Evolutionary conservation across 2,888 invertebrate genomes (phyloP).

Genomic region (Euplexia lucipara): DNA sequence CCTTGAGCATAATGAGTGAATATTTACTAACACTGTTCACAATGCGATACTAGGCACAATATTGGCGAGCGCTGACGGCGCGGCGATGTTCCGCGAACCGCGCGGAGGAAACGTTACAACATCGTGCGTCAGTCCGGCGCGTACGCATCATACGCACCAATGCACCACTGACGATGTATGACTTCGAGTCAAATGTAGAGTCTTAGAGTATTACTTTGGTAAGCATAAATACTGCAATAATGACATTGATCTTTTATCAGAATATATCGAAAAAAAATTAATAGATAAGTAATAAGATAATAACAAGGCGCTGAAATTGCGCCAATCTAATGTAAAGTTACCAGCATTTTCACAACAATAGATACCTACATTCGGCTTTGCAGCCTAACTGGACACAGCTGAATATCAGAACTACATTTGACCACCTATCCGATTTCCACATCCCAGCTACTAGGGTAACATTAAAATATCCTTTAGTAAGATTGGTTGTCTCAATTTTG

Average conservation of each 20-base stretch:
- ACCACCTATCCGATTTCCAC: no score
- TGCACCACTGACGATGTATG: conserved; percentile 17
- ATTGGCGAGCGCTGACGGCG: conserved; percentile 55
- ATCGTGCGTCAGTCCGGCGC: conserved; percentile 53
- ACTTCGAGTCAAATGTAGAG: conserved; percentile 20
- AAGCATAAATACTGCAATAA: not conserved
- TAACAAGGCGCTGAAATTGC: no score
- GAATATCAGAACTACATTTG: no score
- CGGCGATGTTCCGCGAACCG: conserved; percentile 56
- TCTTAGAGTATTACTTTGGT: not conserved
- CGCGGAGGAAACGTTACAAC: conserved; percentile 61
- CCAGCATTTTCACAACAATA: no score
- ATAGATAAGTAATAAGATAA: no score
- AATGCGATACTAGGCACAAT: conserved; percentile 61
- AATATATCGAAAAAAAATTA: no score
- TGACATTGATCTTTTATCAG: not conserved
- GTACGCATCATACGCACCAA: conserved; percentile 37
- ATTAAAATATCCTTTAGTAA: no score
- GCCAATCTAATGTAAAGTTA: no score
- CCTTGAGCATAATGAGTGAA: conserved; percentile 54
- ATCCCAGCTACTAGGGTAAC: no score
- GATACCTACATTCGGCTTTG: no score
- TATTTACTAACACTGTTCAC: conserved; percentile 67
- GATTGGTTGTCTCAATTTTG: no score
- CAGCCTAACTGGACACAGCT: no score